Evolutionary conservation across 2,888 invertebrate genomes (phyloP), one percentile per base, ranked within the genome.

Genomic region (Priocnemis perturbator): DNA sequence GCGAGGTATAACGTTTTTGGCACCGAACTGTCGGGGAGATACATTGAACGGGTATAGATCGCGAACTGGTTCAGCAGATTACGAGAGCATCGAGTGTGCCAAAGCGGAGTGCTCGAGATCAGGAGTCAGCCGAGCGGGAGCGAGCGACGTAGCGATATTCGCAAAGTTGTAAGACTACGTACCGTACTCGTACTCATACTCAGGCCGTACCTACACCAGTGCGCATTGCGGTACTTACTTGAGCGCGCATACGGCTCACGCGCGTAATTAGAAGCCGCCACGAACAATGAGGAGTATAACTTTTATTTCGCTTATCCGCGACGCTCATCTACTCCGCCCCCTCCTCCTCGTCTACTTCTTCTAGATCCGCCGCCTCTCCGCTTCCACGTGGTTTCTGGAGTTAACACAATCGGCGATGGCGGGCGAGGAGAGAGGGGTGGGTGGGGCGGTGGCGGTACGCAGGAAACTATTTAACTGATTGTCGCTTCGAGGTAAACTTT

Each of bases 281-380:
- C 81, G 85, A 87, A 88, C 87, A 88, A 88, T 87, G 84, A 85
- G 85, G 83, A 83, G 82, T 81, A 80, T 85, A 86, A 85, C 81
- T 86, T 88, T 88, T 86, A 88, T 87, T 86, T 83, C 81, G 81
- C 83, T 86, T 88, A 88, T 88, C 87, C 76, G 69, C 64, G 75
- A 70, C 71, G 80, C 64, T 71, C 80, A 87, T 88, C 88, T 86
- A 69, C 71, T 68, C 69, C 76, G 69, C 77, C 71, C 68, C 65
- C 77, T 70, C 68, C 74, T 64, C 59, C 14, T 50, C 71, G 57
- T 57, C 44, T 64, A 59, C 58, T 53, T 45, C 59, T 65, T 48
- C 21, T 9, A 15, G 67, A 55, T 50, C 50, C 58, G 53, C 67
- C 62, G 67, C 59, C 64, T 59, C 64, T 69, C 59, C 37, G 37